Base-by-base conservation (phyloP, 2,888 invertebrate species). In the Epinotia demarniana region DNA sequence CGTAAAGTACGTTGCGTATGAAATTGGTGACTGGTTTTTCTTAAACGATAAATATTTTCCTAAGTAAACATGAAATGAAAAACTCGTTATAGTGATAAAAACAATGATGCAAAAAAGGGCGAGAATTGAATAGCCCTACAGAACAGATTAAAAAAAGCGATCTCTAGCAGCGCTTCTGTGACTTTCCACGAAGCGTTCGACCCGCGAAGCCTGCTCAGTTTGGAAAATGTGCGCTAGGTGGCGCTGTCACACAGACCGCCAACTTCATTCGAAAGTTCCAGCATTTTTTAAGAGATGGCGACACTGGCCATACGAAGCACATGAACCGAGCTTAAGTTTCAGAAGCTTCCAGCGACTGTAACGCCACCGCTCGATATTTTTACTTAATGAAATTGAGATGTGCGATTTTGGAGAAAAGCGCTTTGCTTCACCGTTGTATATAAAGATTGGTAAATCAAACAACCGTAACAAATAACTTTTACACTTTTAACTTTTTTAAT, bases 211-310 rank as follows among this genome's bases (percentile, higher is more conserved):
- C 88, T 91, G 78, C 82, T 78, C 87, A 58, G 89, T 92, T 87
- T 80, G 61, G 85, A 86, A 88, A 92, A 91, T 89, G 85, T 86
- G 85, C 87, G 82, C 85, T 87, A 93, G 93, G 89, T 92, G 93
- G 89, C 92, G 88, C 77, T 77, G 63, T 75, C n/a, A 27, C 12
- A n/a, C 72, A 84, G 80, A 81, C 80, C 19, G 61, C n/a, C 60
- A 83, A 75, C 77, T 64, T 62, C 80, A 83, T 85, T 84, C 81
- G 63, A 77, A 83, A 82, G 77, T 89, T 87, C 83, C 72, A 76
- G 68, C 73, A 43, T 73, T 61, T 79, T 80, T 62, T 67, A 77
- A 79, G 75, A 93, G 93, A 91, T 92, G 93, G 90, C 91, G 89
- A 85, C 86, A 85, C 79, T 70, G 64, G 46, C 11, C 18, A 67